phyloP scores from a whole-genome alignment of 2,797 vertebrate species.

The Lacerta viridis region DNA sequence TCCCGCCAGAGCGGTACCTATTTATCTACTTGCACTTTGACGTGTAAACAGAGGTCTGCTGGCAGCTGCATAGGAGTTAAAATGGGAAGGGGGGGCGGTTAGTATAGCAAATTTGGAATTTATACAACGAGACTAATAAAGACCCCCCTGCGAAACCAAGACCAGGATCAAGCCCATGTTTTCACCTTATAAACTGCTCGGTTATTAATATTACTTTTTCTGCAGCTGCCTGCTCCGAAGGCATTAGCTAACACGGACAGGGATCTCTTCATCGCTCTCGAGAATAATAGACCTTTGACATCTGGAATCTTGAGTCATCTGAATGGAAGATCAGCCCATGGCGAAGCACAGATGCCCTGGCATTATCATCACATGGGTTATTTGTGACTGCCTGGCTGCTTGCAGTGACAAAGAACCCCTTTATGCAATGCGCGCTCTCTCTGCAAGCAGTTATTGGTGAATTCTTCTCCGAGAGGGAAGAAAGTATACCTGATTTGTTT shows the following conservation, averaged over 20 bases:
- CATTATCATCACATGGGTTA: slow-evolving; percentile 55
- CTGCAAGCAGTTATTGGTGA: neutral
- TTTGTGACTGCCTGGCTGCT: neutral
- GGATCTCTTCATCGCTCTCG: slow-evolving; percentile 6
- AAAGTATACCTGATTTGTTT: slow-evolving; percentile 16
- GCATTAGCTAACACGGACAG: neutral
- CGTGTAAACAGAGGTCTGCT: neutral
- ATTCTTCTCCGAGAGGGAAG: neutral
- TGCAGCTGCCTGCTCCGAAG: neutral
- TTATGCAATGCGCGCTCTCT: neutral
- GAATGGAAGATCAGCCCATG: slow-evolving; percentile 29
- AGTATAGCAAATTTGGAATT: neutral
- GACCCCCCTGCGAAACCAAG: neutral
- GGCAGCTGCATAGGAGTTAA: neutral
- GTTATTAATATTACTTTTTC: slow-evolving; percentile 25
- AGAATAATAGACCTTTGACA: slow-evolving; percentile 48
- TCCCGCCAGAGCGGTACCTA: no score
- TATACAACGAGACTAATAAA: neutral
- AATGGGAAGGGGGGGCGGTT: neutral
- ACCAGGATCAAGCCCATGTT: slow-evolving; percentile 4
- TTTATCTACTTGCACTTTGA: no score
- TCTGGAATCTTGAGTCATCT: slow-evolving; percentile 30
- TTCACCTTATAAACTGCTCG: slow-evolving; percentile 13
- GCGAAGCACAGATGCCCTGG: neutral
- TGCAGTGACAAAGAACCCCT: slow-evolving; percentile 32